These are phyloP conservation scores for Caenorhabditis angaria DNA, from an alignment of 2,888 invertebrate genomes.

Conservation along the genomic window DNA sequence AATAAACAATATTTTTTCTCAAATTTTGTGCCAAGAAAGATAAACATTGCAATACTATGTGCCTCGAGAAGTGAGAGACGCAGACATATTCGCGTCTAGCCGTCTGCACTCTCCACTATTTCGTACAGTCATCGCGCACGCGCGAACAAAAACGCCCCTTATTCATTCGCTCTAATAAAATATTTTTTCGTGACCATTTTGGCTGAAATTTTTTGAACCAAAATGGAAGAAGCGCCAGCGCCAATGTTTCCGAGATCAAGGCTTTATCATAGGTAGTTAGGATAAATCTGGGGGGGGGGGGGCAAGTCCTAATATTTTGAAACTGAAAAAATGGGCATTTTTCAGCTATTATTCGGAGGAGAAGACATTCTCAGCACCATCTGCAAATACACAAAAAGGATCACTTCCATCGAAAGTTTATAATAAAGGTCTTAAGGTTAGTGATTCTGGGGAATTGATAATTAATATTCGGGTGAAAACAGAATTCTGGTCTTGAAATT, in stretches of 20 bases:
- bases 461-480: too few relatives aligned
- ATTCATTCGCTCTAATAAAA: too few relatives aligned
- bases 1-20: too few relatives aligned
- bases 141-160: too few relatives aligned
- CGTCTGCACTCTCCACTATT: neutral
- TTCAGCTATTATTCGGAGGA: conserved; percentile 68
- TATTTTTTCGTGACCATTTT: too few relatives aligned
- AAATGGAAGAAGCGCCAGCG: conserved; percentile 19
- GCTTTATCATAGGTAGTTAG: conserved; percentile 50
- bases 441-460: too few relatives aligned
- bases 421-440: conserved; percentile 59
- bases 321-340: neutral
- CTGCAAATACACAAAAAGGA: conserved; percentile 39
- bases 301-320: neutral
- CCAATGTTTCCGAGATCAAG: conserved; percentile 53
- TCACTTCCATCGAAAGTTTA: conserved; percentile 54
- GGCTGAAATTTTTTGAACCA: neutral
- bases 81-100: neutral
- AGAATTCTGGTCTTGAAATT: too few relatives aligned
- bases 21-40: too few relatives aligned
- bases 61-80: too few relatives aligned
- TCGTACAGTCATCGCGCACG: too few relatives aligned
- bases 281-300: too few relatives aligned
- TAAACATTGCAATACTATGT: too few relatives aligned
- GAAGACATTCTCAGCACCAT: conserved; percentile 64